These are phyloP conservation scores for Drosophila pseudotalamancana DNA, from an alignment of 2,888 invertebrate genomes.

Conservation along the genomic window DNA sequence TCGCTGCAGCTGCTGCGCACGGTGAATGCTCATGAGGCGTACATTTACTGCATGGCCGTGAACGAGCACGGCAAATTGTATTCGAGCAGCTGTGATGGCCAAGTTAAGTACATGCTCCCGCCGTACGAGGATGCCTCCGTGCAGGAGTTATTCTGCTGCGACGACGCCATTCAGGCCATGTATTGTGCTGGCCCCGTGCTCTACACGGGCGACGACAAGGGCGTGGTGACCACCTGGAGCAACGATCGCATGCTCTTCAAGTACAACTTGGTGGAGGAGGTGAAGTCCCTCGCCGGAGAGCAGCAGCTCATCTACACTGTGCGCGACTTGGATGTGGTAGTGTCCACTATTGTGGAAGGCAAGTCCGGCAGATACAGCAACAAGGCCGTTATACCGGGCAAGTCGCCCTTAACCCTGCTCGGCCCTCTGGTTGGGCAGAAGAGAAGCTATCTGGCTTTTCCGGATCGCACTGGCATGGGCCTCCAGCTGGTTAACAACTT, in stretches of 20 bases:
- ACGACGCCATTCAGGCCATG: conserved; percentile 82
- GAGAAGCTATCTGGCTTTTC: conserved; percentile 79
- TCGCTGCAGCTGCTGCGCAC: conserved; percentile 79
- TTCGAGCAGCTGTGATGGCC: conserved; percentile 83
- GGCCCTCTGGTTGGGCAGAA: conserved; percentile 76
- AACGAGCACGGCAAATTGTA: conserved; percentile 83
- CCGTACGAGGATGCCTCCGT: conserved; percentile 74
- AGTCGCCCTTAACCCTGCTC: conserved; percentile 81
- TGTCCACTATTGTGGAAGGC: conserved; percentile 77
- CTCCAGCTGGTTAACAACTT: conserved; percentile 77
- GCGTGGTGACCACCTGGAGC: conserved; percentile 83
- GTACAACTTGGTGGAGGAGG: conserved; percentile 83
- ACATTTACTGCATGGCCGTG: conserved; percentile 82
- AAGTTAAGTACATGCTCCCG: conserved; percentile 80
- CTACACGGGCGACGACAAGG: conserved; percentile 84
- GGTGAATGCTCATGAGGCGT: conserved; percentile 81
- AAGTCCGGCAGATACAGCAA: conserved; percentile 83
- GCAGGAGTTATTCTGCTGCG: conserved; percentile 79
- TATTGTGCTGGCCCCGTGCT: conserved; percentile 77
- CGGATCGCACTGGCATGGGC: conserved; percentile 83
- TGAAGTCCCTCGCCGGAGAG: conserved; percentile 82
- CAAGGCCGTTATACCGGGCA: conserved; percentile 82
- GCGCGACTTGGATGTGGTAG: conserved; percentile 82
- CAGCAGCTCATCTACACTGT: conserved; percentile 82
- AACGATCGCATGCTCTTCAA: conserved; percentile 83